Percentiles rank a stretch among this genome's conserved stretches.
Evolutionary conservation across 2,888 invertebrate genomes (phyloP).

Genomic region (Dilophus febrilis): DNA sequence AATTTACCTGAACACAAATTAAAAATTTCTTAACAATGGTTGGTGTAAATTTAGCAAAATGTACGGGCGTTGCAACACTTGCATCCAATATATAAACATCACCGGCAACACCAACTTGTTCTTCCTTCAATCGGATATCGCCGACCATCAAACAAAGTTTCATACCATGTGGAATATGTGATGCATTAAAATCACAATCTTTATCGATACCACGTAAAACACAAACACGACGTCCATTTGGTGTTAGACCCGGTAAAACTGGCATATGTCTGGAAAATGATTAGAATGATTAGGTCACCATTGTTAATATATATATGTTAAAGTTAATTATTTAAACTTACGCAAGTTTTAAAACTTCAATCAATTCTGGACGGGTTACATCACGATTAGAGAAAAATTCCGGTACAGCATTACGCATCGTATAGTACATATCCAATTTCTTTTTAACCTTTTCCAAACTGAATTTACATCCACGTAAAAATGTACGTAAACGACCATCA

Average conservation of each 20-base stretch:
- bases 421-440: slow-evolving; percentile 77
- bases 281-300: not conserved
- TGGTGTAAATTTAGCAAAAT: slow-evolving; percentile 73
- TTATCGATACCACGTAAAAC: slow-evolving; percentile 56
- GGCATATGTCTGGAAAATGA: slow-evolving; percentile 47
- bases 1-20: slow-evolving; percentile 51
- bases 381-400: slow-evolving; percentile 69
- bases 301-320: not conserved
- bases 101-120: slow-evolving; percentile 65
- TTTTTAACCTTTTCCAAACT: slow-evolving; percentile 71
- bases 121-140: slow-evolving; percentile 59
- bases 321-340: slow-evolving; percentile 30
- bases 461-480: slow-evolving; percentile 72
- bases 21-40: slow-evolving; percentile 68
- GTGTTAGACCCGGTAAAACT: slow-evolving; percentile 64
- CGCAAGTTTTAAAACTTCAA: slow-evolving; percentile 49
- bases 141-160: slow-evolving; percentile 73
- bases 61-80: slow-evolving; percentile 55
- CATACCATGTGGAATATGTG: slow-evolving; percentile 60
- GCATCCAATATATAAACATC: slow-evolving; percentile 72
- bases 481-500: slow-evolving; percentile 61
- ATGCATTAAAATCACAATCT: slow-evolving; percentile 48
- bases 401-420: slow-evolving; percentile 65
- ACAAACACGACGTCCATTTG: slow-evolving; percentile 59
- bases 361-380: slow-evolving; percentile 51